phyloP scores from a whole-genome alignment of 1,140 invertebrate species.

The Dendrolimus punctatus region DNA sequence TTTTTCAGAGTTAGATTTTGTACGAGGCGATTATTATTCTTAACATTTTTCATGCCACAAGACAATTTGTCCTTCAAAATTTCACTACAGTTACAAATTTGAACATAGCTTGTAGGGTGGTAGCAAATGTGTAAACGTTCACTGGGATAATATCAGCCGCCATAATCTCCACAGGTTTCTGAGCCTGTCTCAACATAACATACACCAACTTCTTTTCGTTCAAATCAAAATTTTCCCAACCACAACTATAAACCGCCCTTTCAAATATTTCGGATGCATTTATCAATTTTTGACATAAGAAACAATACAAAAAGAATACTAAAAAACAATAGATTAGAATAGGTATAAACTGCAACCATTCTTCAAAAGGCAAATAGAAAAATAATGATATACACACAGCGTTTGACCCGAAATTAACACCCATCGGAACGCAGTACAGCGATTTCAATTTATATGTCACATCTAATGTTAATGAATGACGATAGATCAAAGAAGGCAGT shows the following conservation, averaged over 20 bases:
- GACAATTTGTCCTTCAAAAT: constrained; percentile 22
- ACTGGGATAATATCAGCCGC: constrained; percentile 59
- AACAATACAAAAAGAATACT: constrained; percentile 56
- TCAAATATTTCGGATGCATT: constrained; percentile 44
- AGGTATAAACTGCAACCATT: constrained; percentile 37
- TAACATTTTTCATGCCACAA: background rate
- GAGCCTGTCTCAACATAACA: constrained; percentile 38
- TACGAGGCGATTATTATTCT: background rate
- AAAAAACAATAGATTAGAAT: constrained; percentile 43
- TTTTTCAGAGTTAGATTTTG: too few relatives aligned
- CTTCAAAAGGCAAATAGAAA: constrained; percentile 36
- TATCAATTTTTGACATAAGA: constrained; percentile 42
- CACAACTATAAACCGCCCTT: constrained; percentile 45
- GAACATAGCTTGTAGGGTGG: constrained; percentile 43
- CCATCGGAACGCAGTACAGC: constrained; percentile 49
- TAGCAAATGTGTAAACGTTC: constrained; percentile 51
- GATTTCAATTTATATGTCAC: constrained; percentile 30
- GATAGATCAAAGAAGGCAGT: constrained; percentile 25
- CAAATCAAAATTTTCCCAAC: constrained; percentile 49
- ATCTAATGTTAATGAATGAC: constrained; percentile 33
- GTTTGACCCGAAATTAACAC: constrained; percentile 45
- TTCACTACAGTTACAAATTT: constrained; percentile 58
- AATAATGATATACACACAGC: constrained; percentile 44
- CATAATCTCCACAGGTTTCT: constrained; percentile 37
- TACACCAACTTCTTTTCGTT: constrained; percentile 40